Percentiles rank a stretch among this genome's conserved stretches.
Evolutionary conservation across 2,113 vertebrate genomes (phyloP).

Genomic region (Aegithalos caudatus): DNA sequence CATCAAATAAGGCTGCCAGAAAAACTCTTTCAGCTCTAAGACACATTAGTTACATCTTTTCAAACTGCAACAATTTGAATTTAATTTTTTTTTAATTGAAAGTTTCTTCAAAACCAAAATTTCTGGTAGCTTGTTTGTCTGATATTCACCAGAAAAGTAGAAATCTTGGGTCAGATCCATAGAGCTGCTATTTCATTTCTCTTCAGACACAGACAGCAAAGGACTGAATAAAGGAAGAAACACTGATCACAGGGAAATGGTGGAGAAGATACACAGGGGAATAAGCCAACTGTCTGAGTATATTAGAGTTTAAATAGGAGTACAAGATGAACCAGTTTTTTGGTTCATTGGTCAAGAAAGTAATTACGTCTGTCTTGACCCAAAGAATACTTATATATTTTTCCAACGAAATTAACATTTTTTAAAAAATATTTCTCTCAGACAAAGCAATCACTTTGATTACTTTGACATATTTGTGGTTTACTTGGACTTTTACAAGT

Average conservation of each 20-base stretch:
- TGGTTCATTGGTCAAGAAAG: neutral
- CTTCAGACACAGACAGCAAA: neutral
- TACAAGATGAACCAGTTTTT: neutral
- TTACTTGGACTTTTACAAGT: neutral
- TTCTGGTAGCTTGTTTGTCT: neutral
- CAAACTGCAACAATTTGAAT: neutral
- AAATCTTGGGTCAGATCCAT: neutral
- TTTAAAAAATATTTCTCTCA: neutral
- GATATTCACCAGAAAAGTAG: neutral
- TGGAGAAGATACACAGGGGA: neutral
- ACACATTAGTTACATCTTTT: neutral
- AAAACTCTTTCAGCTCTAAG: neutral
- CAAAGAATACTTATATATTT: neutral
- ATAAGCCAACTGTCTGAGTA: neutral
- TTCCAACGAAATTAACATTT: neutral
- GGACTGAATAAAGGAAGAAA: neutral
- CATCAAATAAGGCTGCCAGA: neutral
- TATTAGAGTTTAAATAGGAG: neutral
- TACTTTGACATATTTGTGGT: neutral
- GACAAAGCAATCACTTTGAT: neutral
- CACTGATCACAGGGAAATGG: neutral
- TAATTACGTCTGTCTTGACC: neutral
- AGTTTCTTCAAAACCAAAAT: neutral
- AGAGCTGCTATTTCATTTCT: neutral
- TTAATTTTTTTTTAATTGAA: neutral